Evolutionary conservation across 35 echinoderm and acorn worm genomes (phyloP).

Genomic region (Ophioderma brevispina): DNA sequence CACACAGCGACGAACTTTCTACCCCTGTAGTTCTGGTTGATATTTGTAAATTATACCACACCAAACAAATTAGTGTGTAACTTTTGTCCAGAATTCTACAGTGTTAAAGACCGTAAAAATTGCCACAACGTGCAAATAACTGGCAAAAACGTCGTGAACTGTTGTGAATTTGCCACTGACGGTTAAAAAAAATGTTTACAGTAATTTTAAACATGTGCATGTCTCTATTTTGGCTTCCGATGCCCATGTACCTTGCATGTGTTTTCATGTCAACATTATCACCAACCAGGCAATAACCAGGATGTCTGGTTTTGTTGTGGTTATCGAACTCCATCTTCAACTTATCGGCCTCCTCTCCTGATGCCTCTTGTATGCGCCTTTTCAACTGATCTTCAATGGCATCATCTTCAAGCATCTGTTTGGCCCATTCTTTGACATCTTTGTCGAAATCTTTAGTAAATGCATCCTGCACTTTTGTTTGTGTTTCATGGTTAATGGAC

Average conservation of each 20-base stretch:
- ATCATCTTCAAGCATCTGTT: not conserved
- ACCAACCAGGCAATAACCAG: not conserved
- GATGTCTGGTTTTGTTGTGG: not conserved
- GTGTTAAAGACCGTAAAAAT: no score
- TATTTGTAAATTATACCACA: no score
- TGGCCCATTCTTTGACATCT: not conserved
- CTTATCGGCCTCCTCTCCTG: not conserved
- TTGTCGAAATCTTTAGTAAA: not conserved
- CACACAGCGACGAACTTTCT: no score
- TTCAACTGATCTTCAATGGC: not conserved
- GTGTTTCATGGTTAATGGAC: not conserved
- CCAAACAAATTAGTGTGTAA: no score
- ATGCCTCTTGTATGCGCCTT: not conserved
- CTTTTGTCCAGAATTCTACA: no score
- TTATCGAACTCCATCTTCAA: not conserved
- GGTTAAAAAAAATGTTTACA: no score
- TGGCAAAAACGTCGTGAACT: no score
- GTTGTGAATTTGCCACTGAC: no score
- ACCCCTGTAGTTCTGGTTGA: no score
- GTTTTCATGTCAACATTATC: constrained; percentile 27
- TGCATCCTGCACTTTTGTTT: not conserved
- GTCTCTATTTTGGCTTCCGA: not conserved
- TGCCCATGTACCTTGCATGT: constrained; percentile 10
- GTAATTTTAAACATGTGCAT: constrained; percentile 38
- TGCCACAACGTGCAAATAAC: no score